Conservation (phyloP, 2,797 vertebrate species). For the Pseudomugil gertrudae region DNA sequence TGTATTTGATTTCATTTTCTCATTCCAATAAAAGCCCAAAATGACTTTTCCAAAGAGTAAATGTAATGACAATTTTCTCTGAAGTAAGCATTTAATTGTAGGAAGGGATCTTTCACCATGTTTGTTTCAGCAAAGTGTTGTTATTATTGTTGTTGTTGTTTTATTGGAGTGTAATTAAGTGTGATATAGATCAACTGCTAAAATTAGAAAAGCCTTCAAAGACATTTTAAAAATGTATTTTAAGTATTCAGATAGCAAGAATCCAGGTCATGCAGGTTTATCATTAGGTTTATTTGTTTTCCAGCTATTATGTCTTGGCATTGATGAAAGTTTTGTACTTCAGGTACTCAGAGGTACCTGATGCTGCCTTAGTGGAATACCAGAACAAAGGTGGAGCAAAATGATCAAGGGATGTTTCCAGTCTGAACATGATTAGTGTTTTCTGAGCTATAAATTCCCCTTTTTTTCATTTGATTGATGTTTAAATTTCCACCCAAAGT, state of each 20-base stretch:
- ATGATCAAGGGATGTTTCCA: conserved; percentile 31
- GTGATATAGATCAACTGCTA: background rate
- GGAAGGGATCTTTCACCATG: background rate
- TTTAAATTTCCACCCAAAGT: conserved; percentile 9
- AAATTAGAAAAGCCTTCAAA: background rate
- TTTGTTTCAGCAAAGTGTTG: background rate
- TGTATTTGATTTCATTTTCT: background rate
- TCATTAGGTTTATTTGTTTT: background rate
- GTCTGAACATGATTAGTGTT: conserved; percentile 21
- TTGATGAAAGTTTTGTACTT: background rate
- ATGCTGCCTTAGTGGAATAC: conserved; percentile 7
- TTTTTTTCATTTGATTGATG: conserved; percentile 13
- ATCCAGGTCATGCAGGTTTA: background rate
- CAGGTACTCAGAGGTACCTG: background rate
- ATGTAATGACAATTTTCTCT: background rate
- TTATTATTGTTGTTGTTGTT: too few relatives aligned
- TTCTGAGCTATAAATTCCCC: conserved; percentile 3
- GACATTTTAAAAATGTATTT: too few relatives aligned
- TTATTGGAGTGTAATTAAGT: background rate
- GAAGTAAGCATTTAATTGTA: background rate
- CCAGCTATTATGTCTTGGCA: background rate
- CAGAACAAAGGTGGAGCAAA: conserved; percentile 10
- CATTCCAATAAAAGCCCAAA: background rate
- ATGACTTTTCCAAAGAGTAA: background rate
- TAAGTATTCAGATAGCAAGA: background rate